Evolutionary conservation across 2,797 vertebrate species (phyloP), one percentile per base, ranked within the genome.

Genomic region (Ciconia nigra): DNA sequence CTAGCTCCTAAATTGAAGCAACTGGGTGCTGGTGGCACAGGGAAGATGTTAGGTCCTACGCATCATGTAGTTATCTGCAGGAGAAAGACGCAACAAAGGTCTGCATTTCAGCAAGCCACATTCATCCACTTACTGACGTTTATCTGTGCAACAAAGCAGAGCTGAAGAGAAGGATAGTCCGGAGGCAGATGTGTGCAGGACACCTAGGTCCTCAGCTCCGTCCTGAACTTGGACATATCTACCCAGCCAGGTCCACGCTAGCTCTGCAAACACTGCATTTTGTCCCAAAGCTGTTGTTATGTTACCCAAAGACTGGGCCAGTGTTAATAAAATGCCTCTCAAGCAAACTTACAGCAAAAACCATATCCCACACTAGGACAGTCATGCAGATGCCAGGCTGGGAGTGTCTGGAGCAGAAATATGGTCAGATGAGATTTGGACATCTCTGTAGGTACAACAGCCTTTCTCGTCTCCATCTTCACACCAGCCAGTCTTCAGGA

Each of bases 211-310:
- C 33, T 5, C 29, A 33, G 10, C 20, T 78, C 41, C 47, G 69
- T 25, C 65, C 57, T 37, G 6, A 72, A 31, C 26, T 18, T 33
- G 31, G 54, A 10, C 5, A 3, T 9, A 19, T 35, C 6, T 25
- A 17, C 16, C 9, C 37, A 86, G 3, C 19, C 81, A 63, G 26
- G 13, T 42, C 19, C 3, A 4, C 6, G 0, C 6, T 37, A 19
- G 21, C 65, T 59, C 79, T 76, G 46, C 25, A 52, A 76, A 82
- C 17, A 37, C 22, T 0, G 0, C 0, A 0, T 63, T 84, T 71
- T 11, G 11, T 41, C 54, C 25, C 41, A 28, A 46, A 79, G 6
- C 9, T 67, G 21, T 49, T 61, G 13, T 52, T 8, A 5, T 0
- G 0, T 66, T 52, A 44, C 15, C 31, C 41, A 29, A 55, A 74